phyloP scores from a whole-genome alignment of 53 echinoderm and acorn worm species.

The Hippasteria phrygiana region DNA sequence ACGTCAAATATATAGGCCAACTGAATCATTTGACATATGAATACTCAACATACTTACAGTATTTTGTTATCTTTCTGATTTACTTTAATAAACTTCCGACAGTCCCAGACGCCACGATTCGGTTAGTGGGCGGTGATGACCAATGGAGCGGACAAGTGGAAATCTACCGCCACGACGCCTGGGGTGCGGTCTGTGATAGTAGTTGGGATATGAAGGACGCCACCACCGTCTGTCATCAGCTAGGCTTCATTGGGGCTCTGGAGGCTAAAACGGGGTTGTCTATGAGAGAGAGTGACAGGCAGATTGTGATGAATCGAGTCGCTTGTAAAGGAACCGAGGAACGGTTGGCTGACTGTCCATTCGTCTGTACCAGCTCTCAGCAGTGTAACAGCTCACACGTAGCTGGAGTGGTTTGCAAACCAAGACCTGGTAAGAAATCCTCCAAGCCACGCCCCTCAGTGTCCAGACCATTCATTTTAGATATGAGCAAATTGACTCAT shows the following conservation, averaged over 20 bases:
- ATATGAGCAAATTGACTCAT: too few species aligned
- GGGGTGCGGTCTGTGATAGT: conserved; percentile 42
- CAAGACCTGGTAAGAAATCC: not conserved
- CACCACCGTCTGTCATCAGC: conserved; percentile 16
- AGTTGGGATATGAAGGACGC: conserved; percentile 43
- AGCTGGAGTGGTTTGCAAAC: conserved; percentile 39
- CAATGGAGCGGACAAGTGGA: conserved; percentile 18
- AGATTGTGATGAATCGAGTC: conserved; percentile 13
- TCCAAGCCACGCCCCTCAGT: not conserved
- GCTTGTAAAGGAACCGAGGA: conserved; percentile 15
- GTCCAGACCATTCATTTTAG: not conserved
- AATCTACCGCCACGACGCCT: conserved; percentile 9
- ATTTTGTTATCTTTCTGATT: too few species aligned
- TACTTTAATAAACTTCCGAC: not conserved
- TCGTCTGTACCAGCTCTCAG: not conserved
- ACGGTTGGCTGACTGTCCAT: conserved; percentile 10
- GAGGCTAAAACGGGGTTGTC: conserved; percentile 11
- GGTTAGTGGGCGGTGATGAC: conserved; percentile 6
- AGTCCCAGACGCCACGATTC: not conserved
- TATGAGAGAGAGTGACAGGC: not conserved
- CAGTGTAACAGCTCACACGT: not conserved
- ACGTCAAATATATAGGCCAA: too few species aligned
- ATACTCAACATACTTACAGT: too few species aligned
- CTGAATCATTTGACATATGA: too few species aligned
- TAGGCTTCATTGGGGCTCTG: conserved; percentile 11